phyloP scores from a whole-genome alignment of 2,113 vertebrate species.

The Nesogale talazaci region DNA sequence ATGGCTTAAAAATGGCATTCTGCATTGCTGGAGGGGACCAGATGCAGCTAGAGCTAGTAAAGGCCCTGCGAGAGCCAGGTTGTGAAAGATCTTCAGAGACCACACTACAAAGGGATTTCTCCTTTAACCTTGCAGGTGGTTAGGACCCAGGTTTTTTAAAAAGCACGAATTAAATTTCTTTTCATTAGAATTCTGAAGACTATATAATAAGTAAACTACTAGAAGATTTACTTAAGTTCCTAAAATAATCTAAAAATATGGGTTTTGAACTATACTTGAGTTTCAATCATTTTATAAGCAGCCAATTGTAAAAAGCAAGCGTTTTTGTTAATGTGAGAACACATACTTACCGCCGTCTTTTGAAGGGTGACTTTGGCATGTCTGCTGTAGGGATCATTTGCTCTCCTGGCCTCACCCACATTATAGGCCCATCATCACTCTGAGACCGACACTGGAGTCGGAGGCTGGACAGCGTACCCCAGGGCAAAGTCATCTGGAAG shows the following conservation, averaged over 20 bases:
- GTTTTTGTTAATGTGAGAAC: constrained; percentile 38
- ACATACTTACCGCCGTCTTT: constrained; percentile 93
- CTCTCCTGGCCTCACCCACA: constrained; percentile 99
- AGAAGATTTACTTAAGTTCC: constrained; percentile 37
- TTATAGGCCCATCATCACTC: constrained; percentile 98
- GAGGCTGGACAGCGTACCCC: constrained; percentile 96
- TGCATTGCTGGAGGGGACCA: not conserved
- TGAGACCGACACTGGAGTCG: constrained; percentile 96
- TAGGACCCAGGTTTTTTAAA: constrained; percentile 42
- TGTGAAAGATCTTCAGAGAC: not conserved
- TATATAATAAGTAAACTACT: not conserved
- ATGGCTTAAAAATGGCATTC: not conserved
- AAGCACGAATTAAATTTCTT: constrained; percentile 22
- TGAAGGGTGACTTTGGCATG: constrained; percentile 99
- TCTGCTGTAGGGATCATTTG: constrained; percentile 99
- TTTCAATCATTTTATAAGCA: constrained; percentile 46
- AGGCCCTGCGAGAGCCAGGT: not conserved
- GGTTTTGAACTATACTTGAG: constrained; percentile 31
- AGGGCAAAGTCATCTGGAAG: constrained; percentile 96
- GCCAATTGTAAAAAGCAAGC: not conserved
- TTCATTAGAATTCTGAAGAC: not conserved
- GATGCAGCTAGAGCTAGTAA: not conserved
- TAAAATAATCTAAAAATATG: constrained; percentile 47
- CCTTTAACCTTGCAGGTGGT: not conserved
- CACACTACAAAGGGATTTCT: constrained; percentile 27